These are phyloP conservation scores for Bradypodion ventrale DNA, from an alignment of 2,797 vertebrate genomes.

Conservation along the genomic window DNA sequence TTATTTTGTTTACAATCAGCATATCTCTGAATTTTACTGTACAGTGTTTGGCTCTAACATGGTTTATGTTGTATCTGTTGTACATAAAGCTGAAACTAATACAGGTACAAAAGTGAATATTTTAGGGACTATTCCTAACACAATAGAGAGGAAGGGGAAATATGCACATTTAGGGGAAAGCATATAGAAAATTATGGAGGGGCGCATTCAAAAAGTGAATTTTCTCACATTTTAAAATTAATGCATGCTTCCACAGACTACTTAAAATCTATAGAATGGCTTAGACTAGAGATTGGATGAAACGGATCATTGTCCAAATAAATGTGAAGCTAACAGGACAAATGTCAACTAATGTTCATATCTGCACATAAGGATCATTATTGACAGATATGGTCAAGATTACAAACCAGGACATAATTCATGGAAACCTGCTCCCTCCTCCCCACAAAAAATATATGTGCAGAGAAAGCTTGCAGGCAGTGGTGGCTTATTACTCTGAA, in stretches of 20 bases:
- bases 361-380: no score
- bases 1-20: no score
- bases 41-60: neutral
- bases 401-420: no score
- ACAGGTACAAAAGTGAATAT: neutral
- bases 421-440: no score
- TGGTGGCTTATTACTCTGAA: no score
- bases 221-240: neutral
- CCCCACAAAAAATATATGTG: no score
- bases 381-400: no score
- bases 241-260: neutral
- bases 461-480: no score
- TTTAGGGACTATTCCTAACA: neutral
- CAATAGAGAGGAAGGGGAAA: neutral
- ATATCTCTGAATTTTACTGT: neutral
- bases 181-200: neutral
- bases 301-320: no score
- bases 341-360: no score
- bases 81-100: neutral
- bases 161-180: neutral
- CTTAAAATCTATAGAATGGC: neutral
- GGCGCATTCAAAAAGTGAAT: neutral
- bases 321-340: no score
- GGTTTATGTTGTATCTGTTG: no score
- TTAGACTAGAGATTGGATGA: neutral